Evolutionary conservation across 2,797 vertebrate species (phyloP).

Genomic region (Epinephelus coioides): DNA sequence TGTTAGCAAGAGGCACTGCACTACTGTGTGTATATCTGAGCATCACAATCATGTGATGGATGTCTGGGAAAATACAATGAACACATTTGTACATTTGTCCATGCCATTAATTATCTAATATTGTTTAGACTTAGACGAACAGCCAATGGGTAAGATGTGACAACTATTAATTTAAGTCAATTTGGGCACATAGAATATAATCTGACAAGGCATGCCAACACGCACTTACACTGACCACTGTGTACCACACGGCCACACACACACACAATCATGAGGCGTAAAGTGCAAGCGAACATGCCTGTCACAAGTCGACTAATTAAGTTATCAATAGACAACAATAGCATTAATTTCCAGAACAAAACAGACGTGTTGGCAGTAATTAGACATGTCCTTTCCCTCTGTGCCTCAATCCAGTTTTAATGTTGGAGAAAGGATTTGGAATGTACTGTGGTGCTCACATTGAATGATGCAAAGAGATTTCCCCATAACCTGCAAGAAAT

Average conservation of each 20-base stretch:
- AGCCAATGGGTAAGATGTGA: slow-evolving; percentile 67
- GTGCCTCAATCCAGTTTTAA: slow-evolving; percentile 65
- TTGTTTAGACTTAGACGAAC: slow-evolving; percentile 68
- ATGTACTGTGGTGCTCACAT: slow-evolving; percentile 54
- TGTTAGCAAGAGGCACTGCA: slow-evolving; percentile 48
- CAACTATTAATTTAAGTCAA: slow-evolving; percentile 72
- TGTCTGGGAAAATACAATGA: slow-evolving; percentile 51
- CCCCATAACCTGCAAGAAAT: slow-evolving; percentile 48
- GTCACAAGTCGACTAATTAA: slow-evolving; percentile 73
- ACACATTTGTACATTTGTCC: slow-evolving; percentile 71
- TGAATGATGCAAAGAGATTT: slow-evolving; percentile 59
- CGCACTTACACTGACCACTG: slow-evolving; percentile 75
- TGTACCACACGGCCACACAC: slow-evolving; percentile 74
- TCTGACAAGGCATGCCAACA: slow-evolving; percentile 76
- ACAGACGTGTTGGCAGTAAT: slow-evolving; percentile 79
- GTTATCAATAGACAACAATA: slow-evolving; percentile 72
- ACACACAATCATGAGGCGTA: slow-evolving; percentile 75
- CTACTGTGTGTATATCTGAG: slow-evolving; percentile 30
- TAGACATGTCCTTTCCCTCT: slow-evolving; percentile 68
- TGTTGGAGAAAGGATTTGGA: slow-evolving; percentile 71
- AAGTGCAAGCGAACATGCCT: slow-evolving; percentile 75
- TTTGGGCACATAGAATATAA: slow-evolving; percentile 73
- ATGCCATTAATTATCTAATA: slow-evolving; percentile 75
- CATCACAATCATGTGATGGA: slow-evolving; percentile 32
- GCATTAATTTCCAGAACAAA: slow-evolving; percentile 64